Evolutionary conservation across 2,797 vertebrate species (phyloP).

Genomic region (Merluccius polli): DNA sequence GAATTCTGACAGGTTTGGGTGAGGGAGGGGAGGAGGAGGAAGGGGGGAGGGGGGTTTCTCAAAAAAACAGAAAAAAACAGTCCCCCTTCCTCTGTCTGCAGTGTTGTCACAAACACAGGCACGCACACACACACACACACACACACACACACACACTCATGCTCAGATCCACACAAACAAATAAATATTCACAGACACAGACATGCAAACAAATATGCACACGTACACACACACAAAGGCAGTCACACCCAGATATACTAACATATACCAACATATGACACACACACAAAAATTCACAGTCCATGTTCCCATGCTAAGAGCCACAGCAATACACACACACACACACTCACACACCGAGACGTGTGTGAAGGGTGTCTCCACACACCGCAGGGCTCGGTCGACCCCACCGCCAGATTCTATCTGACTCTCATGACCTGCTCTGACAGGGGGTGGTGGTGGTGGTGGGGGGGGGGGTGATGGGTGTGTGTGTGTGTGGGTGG

Average conservation of each 20-base stretch:
- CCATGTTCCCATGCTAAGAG: not conserved
- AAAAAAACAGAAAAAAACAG: slow-evolving; percentile 26
- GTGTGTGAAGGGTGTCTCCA: slow-evolving; percentile 62
- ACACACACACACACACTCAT: slow-evolving; percentile 3
- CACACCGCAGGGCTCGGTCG: slow-evolving; percentile 56
- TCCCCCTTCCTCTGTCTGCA: slow-evolving; percentile 45
- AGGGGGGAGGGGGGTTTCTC: slow-evolving; percentile 53
- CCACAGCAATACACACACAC: slow-evolving; percentile 10
- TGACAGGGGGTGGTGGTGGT: slow-evolving; percentile 49
- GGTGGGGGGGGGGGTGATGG: no score
- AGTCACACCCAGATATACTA: no score
- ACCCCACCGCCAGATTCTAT: slow-evolving; percentile 72
- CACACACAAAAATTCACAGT: slow-evolving; percentile 27
- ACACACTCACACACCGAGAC: slow-evolving; percentile 7
- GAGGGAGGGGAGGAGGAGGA: slow-evolving; percentile 19
- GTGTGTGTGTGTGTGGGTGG: no score
- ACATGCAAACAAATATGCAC: not conserved
- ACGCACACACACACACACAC: slow-evolving; percentile 28
- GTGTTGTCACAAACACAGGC: slow-evolving; percentile 42
- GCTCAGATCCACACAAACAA: no score
- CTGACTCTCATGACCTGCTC: slow-evolving; percentile 68
- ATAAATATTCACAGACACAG: not conserved
- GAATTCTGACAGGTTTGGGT: no score
- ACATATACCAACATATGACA: no score
- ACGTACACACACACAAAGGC: no score